Conservation (phyloP, 2,888 invertebrate genomes). For the Gastracanthus pulcherrimus region DNA sequence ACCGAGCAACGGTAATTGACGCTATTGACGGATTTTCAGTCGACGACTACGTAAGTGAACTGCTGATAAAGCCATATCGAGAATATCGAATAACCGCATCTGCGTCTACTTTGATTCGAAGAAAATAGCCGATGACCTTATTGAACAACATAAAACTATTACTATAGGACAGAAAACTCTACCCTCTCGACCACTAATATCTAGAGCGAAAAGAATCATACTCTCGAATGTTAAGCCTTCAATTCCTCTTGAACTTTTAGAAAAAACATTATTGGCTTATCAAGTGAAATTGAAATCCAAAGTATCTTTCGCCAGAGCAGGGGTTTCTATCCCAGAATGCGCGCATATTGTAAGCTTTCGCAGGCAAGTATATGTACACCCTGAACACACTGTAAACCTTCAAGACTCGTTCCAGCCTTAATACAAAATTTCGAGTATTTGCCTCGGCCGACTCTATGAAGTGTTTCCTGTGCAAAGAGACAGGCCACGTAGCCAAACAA, state of each 20-base stretch:
- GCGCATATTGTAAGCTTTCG: conserved; percentile 8
- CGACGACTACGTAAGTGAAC: neutral
- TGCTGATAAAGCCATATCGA: neutral
- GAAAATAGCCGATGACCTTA: neutral
- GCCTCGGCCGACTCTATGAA: neutral
- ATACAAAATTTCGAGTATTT: neutral
- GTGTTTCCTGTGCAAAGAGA: neutral
- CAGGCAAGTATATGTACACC: neutral
- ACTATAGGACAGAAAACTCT: neutral
- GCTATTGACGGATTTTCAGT: neutral
- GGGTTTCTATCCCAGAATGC: neutral
- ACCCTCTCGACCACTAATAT: neutral
- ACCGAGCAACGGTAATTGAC: neutral
- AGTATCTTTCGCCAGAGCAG: conserved; percentile 15
- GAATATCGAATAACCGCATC: conserved; percentile 2
- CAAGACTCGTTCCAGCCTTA: neutral
- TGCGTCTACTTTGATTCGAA: neutral
- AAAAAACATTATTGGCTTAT: neutral
- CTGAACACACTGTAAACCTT: neutral
- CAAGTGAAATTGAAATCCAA: conserved; percentile 1
- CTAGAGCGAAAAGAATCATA: neutral
- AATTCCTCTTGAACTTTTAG: neutral
- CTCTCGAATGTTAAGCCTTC: neutral
- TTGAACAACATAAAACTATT: neutral
- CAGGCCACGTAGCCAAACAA: neutral